Conservation (phyloP, 1,140 invertebrate species). For the Varroa destructor region DNA sequence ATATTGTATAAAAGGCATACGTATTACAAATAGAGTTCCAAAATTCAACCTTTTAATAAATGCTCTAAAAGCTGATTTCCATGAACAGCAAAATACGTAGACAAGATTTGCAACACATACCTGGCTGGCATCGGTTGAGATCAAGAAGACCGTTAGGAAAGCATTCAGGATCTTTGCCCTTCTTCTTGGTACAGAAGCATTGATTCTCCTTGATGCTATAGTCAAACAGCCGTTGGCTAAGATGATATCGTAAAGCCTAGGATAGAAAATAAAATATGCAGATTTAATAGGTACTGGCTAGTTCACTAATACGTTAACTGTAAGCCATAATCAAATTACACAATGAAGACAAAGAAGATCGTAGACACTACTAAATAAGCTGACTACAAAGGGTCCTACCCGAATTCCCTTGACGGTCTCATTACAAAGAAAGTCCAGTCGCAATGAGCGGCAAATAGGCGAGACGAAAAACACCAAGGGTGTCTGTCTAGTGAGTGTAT, state of each 20-base stretch:
- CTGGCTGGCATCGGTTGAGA: conserved; percentile 37
- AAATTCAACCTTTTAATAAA: not conserved
- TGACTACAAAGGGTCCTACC: not conserved
- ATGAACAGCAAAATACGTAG: not conserved
- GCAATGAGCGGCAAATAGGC: conserved; percentile 32
- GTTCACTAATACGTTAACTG: too few species aligned
- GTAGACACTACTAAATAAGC: too few species aligned
- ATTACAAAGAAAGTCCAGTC: not conserved
- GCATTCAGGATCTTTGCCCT: not conserved
- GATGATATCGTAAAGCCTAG: conserved; percentile 7
- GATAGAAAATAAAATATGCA: too few species aligned
- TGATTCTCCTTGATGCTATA: not conserved
- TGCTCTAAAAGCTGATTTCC: not conserved
- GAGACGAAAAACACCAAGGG: conserved; percentile 32
- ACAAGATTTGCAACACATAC: conserved; percentile 45
- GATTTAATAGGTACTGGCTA: too few species aligned
- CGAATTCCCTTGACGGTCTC: conserved; percentile 11
- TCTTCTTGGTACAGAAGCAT: conserved; percentile 16
- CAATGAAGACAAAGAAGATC: too few species aligned
- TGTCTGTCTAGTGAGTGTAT: conserved; percentile 29
- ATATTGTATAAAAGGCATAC: not conserved
- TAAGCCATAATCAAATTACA: too few species aligned
- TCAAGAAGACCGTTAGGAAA: conserved; percentile 32
- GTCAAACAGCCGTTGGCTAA: not conserved
- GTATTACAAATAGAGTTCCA: not conserved